Conservation (phyloP, 1,140 invertebrate genomes). For the Saccostrea cuccullata region DNA sequence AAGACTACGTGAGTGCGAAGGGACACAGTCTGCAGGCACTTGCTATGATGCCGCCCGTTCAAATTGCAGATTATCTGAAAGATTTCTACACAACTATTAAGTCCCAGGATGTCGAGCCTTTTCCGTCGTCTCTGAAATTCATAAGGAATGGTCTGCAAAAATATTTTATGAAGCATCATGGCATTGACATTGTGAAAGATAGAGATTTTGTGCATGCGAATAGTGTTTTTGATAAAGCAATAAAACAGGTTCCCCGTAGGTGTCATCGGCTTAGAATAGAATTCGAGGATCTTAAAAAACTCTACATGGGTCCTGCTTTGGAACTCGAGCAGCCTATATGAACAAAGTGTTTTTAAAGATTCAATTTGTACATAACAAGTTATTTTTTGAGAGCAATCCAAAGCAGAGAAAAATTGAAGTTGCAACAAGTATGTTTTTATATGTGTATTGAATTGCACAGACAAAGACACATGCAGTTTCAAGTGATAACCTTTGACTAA, state of each 20-base stretch:
- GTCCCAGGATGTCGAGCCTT: conserved; percentile 56
- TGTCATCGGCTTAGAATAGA: conserved; percentile 67
- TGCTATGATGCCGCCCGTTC: conserved; percentile 62
- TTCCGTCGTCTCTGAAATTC: conserved; percentile 50
- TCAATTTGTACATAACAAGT: no score
- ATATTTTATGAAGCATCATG: conserved; percentile 68
- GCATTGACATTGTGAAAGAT: conserved; percentile 69
- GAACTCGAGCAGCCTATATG: conserved; percentile 69
- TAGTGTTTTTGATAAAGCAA: conserved; percentile 65
- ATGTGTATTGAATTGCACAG: no score
- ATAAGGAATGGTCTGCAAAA: conserved; percentile 67
- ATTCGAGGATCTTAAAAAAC: conserved; percentile 70
- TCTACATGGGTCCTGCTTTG: conserved; percentile 72
- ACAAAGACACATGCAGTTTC: no score
- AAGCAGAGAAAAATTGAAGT: no score
- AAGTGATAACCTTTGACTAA: no score
- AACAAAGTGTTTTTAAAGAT: no score
- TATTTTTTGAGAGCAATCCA: no score
- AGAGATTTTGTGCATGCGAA: conserved; percentile 68
- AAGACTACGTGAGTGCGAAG: conserved; percentile 64
- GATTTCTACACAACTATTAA: conserved; percentile 69
- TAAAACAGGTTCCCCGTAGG: conserved; percentile 53
- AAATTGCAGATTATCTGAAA: conserved; percentile 69
- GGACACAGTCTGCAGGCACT: conserved; percentile 63
- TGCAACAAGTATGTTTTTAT: no score